phyloP scores from a whole-genome alignment of 2,888 invertebrate species.

The Protodeltote pygarga region DNA sequence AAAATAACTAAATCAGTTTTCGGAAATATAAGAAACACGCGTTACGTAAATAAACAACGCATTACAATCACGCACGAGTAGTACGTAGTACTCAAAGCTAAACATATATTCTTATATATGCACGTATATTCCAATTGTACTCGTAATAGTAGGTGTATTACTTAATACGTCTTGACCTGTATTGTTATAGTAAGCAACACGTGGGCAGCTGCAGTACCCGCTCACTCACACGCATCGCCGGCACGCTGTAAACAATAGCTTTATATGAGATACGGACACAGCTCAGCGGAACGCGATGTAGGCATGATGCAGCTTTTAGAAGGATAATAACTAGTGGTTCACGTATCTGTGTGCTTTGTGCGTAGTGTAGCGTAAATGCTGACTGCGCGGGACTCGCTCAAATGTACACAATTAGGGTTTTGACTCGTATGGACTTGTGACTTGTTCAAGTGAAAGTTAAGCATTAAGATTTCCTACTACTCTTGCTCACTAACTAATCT shows the following conservation, averaged over 20 bases:
- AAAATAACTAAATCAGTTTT: no score
- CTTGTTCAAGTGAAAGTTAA: no score
- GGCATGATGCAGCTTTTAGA: constrained; percentile 22
- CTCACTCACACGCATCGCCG: not conserved
- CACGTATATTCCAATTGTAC: no score
- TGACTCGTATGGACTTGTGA: no score
- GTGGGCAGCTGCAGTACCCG: constrained; percentile 42
- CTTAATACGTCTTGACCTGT: constrained; percentile 15
- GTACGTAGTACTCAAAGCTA: no score
- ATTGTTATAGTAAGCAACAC: constrained; percentile 36
- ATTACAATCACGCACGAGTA: no score
- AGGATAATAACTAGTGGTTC: constrained; percentile 4
- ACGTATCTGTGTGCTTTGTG: not conserved
- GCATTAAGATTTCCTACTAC: no score
- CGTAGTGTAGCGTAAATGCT: constrained; percentile 1
- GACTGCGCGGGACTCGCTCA: constrained; percentile 1
- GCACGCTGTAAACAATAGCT: constrained; percentile 38
- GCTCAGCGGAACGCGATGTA: constrained; percentile 35
- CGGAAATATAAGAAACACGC: no score
- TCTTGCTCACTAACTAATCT: no score
- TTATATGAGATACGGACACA: constrained; percentile 35
- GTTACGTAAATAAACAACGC: no score
- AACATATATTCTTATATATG: no score
- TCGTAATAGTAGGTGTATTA: no score
- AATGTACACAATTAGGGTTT: not conserved